phyloP scores from a whole-genome alignment of 2,888 invertebrate genomes.

The Drosophila nigricruria region DNA sequence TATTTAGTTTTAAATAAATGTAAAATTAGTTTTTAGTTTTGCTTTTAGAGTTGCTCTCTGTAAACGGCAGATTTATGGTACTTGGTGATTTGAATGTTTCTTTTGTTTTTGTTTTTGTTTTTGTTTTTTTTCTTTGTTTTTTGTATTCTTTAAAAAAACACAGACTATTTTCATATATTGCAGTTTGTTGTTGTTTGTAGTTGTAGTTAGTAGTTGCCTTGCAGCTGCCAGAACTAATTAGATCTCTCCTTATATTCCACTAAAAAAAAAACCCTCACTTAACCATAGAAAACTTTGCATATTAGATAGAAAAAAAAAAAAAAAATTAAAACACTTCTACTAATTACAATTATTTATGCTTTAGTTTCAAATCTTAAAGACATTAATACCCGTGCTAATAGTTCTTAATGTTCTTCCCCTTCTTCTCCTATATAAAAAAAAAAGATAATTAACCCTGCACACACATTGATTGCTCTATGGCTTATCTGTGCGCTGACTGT shows the following conservation, averaged over 20 bases:
- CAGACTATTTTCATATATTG: slow-evolving; percentile 49
- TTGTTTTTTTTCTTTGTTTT: slow-evolving; percentile 1
- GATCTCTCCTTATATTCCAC: slow-evolving; percentile 28
- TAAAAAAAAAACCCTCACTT: slow-evolving; percentile 38
- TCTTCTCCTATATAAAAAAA: slow-evolving; percentile 20
- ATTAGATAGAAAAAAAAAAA: slow-evolving; percentile 18
- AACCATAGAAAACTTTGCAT: slow-evolving; percentile 42
- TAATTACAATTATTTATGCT: slow-evolving; percentile 51
- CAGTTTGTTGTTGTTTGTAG: slow-evolving; percentile 41
- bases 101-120: neutral
- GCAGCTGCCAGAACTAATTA: slow-evolving; percentile 37
- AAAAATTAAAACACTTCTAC: slow-evolving; percentile 41
- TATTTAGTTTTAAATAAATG: slow-evolving; percentile 44
- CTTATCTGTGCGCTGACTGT: slow-evolving; percentile 33
- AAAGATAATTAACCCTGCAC: slow-evolving; percentile 39
- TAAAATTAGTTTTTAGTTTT: slow-evolving; percentile 25
- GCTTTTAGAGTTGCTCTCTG: slow-evolving; percentile 22
- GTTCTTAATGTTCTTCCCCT: slow-evolving; percentile 54
- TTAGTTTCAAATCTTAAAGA: slow-evolving; percentile 63
- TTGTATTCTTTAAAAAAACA: slow-evolving; percentile 34
- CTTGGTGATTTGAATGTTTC: slow-evolving; percentile 26
- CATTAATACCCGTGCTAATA: slow-evolving; percentile 78
- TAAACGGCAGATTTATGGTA: slow-evolving; percentile 54
- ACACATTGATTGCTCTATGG: slow-evolving; percentile 48
- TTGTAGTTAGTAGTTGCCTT: slow-evolving; percentile 30